Evolutionary conservation across 1,140 invertebrate species (phyloP), one percentile per base, ranked within the genome.

Genomic region (Drosophila melanica): DNA sequence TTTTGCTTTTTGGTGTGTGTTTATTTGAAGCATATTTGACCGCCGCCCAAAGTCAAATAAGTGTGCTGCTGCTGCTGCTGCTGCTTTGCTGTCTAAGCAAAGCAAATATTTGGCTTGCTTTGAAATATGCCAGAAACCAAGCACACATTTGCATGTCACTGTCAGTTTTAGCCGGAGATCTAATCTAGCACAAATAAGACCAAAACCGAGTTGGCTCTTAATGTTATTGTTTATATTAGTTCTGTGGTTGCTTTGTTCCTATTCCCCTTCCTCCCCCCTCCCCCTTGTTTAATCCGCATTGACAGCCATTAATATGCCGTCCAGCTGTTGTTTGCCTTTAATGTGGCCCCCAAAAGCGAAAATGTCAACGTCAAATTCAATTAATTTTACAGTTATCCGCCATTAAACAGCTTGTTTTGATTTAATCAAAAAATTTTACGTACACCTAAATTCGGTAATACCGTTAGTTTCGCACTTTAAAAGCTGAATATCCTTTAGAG

Each of bases 41-140:
- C n/a, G 42, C 11, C 55, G 42, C 11, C 55, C 50, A 64, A 64
- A 64, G 59, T 55, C 50, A 70, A 70, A 55, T 70, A 70, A 64
- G 23, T 23, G 16, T 44, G 14, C 18, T 51, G 6, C 23, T 33
- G 6, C 23, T 33, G 6, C 23, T 33, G n/a, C n/a, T 44, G 14
- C 18, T 51, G 6, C 23, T 33, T 41, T 4, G n/a, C 27, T 35
- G 47, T 39, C 5, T 5, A 51, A 39, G 3, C 30, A 14, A 10
- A 11, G 4, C 4, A 37, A 5, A 39, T 20, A 44, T 11, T 12
- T 58, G 14, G 2, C 42, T 4, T 41, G 35, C 50, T 41, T 64
- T 63, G 63, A 69, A 68, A 44, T 68, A 53, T 51, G 27, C 4
- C 37, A 14, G 2, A 42, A 18, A 16, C 1, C 11, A 63, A 16